Base-by-base conservation (phyloP, 2,113 vertebrate species). In the Tragelaphus imberbis region DNA sequence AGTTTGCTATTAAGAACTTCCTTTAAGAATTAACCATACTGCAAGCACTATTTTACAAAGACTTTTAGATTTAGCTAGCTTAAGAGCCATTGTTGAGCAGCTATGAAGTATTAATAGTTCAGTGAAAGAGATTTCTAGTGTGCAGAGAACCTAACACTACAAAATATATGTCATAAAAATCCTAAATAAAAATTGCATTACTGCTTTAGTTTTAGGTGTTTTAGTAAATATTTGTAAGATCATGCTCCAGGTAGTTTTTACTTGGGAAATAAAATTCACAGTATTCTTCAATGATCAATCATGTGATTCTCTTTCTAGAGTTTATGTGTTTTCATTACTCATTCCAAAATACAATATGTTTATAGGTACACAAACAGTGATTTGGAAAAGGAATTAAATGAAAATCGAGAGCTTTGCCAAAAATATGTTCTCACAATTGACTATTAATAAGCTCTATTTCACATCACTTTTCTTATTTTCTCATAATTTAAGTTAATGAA, bases 61-160 rank as follows among this genome's bases (percentile, higher is more conserved):
- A 68, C 63, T 88, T 93, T 97, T 77, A 79, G 63, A 51, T 85
- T 36, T 2, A 75, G 16, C 58, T 97, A n/a, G 36, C 56, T 85
- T 97, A 63, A 92, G 97, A 97, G 97, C 86, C 7, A 10, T 75
- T 58, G 21, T 91, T 87, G 91, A 75, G 94, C 96, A 97, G 25
- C 77, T 88, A 16, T 14, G 36, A 87, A 44, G 71, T 77, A 77
- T 27, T 77, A 96, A 88, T 4, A 55, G 40, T 86, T 97, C n/a
- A n/a, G 19, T 85, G 94, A 95, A 95, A 63, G 71, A 92, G 85
- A 96, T 77, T 56, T 75, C 85, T 47, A 28, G 2, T 63, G 44
- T 13, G 4, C 51, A 87, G 44, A 82, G 23, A 88, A 19, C 5
- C 15, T 85, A 51, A 55, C 49, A 14, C 4, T 92, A 59, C 28